Base-by-base conservation (phyloP, 92 coral and sea anemone species). In the Heteractis magnifica region DNA sequence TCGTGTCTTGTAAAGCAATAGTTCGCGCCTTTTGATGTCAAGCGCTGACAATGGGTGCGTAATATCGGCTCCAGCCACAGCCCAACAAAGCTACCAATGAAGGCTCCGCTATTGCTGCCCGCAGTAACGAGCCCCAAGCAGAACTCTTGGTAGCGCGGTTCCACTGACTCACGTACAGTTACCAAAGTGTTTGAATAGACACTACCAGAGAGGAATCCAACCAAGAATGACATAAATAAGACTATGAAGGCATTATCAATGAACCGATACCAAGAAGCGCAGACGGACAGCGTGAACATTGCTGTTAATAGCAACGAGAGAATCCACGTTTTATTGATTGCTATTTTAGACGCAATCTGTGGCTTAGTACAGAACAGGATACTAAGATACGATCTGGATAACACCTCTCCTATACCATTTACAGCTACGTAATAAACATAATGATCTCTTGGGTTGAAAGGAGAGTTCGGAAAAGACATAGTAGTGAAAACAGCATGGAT, bases 401-500 rank as follows among this genome's bases (percentile, higher is more conserved):
- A 18, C n/a, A 89, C 89, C 78, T 94, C 98, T n/a, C 98, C 98
- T 16, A 86, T 34, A 8, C 94, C 90, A 71, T 91, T 89, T 71
- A 92, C 12, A n/a, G 90, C 75, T 16, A 89, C 85, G 68, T 94
- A 94, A 62, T 87, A 94, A 0, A 94, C 89, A 55, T 85, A 94
- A 77, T 94, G 95, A 75, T 91, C 93, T 60, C 93, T 87, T 55
- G 94, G 93, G 26, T 79, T 78, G 62, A 92, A 88, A 5, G 98
- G 91, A 50, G 98, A 87, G 49, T 79, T 81, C 5, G 74, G 72
- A 71, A 92, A 92, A 13, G 93, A 92, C 19, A 94, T 82, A 8
- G 98, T 94, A 4, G 98, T 94, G 49, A 94, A 94, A 4, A 91
- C 90, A 8, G 98, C 85, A 12, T 94, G 95, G 16, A 94, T 75